Evolutionary conservation across 2,888 invertebrate genomes (phyloP), one percentile per base, ranked within the genome.

Genomic region (Argyresthia goedartella): DNA sequence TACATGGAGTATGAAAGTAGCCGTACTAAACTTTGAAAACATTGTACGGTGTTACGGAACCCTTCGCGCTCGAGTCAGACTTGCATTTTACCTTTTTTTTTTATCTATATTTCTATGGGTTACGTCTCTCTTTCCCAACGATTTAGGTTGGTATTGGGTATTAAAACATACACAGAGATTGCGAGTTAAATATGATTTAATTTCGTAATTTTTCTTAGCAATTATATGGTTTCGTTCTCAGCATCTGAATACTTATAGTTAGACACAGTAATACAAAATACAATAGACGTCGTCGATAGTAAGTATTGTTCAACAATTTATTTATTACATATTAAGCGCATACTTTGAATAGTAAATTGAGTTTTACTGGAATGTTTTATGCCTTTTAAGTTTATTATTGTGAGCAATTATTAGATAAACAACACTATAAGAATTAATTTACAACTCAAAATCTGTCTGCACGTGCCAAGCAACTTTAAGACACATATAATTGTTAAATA

Each of bases 181-280:
- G 79, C 84, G 80, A 84, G 84, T 86, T 85, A 85, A 86, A 86
- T 86, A 86, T 82, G 81, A 78, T 85, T 85, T 85, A 85, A 84
- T 86, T 85, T 81, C 77, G 77, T 85, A 82, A 82, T 82, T 79
- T 81, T 79, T 85, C 85, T 84, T 86, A 85, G 84, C 84, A 81
- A 76, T 81, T 84, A 81, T 80, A 81, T 66, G 70, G 67, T 82
- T 85, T 84, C 80, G 77, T 81, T 81, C 71, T 81, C 82, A 81
- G 84, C 84, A 75, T 82, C 74, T 74, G 76, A 79, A 75, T 81
- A 78, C 76, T 77, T 81, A 82, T 71, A 77, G 72, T 75, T 64
- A 79, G 79, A 80, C 76, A 78, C 76, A 67, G 71, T 69, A 71
- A 15, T 48, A 48, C 48, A 48, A 8, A 36, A 71, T 79, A 79